phyloP scores from a whole-genome alignment of 2,888 invertebrate genomes.

The Dromius quadrimaculatus region DNA sequence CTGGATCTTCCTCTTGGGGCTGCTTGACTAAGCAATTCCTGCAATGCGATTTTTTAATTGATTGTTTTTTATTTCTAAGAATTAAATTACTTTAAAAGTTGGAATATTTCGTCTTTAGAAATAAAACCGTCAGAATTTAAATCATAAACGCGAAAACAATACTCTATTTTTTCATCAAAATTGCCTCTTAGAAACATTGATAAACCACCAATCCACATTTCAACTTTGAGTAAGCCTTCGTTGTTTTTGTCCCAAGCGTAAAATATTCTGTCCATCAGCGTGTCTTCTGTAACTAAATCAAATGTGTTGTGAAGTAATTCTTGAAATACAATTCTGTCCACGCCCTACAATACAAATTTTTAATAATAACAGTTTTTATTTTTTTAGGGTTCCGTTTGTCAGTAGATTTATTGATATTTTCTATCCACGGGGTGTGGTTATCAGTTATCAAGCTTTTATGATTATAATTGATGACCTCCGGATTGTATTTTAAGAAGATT shows the following conservation, averaged over 20 bases:
- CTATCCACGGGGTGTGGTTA: no score
- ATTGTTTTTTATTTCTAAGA: background rate
- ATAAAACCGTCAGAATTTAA: conserved; percentile 76
- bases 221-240: conserved; percentile 64
- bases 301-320: conserved; percentile 76
- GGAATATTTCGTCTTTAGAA: conserved; percentile 82
- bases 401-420: no score
- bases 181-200: conserved; percentile 77
- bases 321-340: conserved; percentile 72
- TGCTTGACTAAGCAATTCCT: conserved; percentile 73
- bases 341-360: conserved; percentile 61
- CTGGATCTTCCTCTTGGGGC: conserved; percentile 79
- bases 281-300: conserved; percentile 78
- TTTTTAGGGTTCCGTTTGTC: no score
- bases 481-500: no score
- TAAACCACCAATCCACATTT: conserved; percentile 79
- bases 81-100: conserved; percentile 68
- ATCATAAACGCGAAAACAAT: conserved; percentile 80
- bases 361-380: no score
- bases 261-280: conserved; percentile 77
- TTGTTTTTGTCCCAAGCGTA: conserved; percentile 74
- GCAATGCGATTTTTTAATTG: background rate
- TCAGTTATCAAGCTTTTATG: no score
- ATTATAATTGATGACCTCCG: no score
- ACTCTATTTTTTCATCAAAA: conserved; percentile 75